Conservation (phyloP, 2,888 invertebrate genomes). For the Cephus pulcher region DNA sequence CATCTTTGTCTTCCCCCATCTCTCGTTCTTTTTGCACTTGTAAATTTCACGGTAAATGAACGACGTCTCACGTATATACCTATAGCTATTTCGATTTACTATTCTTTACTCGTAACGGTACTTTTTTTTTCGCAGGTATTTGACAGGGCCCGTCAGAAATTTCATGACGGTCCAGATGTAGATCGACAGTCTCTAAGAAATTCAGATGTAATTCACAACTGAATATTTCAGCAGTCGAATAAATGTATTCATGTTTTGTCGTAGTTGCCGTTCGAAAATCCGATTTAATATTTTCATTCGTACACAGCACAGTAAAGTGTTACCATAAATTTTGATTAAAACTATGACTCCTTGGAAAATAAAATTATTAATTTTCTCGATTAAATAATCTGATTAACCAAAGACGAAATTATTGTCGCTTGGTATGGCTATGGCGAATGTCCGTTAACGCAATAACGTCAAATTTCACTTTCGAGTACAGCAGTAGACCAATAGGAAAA, state of each 20-base stretch:
- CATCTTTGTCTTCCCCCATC: not conserved
- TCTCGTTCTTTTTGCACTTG: not conserved
- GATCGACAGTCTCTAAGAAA: not conserved
- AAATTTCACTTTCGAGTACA: not conserved
- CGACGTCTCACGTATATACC: not conserved
- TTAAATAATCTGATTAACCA: not conserved
- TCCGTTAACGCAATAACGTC: not conserved
- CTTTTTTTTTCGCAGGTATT: not conserved
- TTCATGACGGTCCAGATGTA: not conserved
- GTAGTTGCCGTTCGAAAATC: not conserved
- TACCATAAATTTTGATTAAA: not conserved
- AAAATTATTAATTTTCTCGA: not conserved
- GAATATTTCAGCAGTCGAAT: not conserved
- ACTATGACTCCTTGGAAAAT: not conserved
- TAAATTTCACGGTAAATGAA: not conserved
- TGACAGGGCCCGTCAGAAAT: not conserved
- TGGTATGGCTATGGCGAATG: too few species aligned
- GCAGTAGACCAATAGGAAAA: too few species aligned
- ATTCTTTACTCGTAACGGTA: not conserved
- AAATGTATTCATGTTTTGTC: not conserved
- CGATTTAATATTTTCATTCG: not conserved
- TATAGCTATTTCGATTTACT: not conserved
- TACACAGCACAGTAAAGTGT: not conserved
- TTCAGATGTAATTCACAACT: not conserved
- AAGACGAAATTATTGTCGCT: not conserved